Evolutionary conservation across 2,113 vertebrate genomes (phyloP).

Genomic region (Muntiacus muntjak): DNA sequence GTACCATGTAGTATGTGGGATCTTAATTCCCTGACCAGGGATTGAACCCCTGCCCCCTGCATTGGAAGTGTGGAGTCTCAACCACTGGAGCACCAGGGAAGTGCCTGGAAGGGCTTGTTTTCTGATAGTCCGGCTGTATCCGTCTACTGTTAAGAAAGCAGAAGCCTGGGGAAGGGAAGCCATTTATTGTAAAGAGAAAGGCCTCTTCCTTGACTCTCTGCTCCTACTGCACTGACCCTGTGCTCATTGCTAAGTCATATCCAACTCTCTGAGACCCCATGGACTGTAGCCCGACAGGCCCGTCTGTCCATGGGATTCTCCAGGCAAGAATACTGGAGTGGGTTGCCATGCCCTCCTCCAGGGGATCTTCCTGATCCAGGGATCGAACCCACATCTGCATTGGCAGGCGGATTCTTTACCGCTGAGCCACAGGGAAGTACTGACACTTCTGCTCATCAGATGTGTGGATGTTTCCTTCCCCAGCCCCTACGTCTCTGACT

Average conservation of each 20-base stretch:
- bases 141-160: not conserved
- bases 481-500: not conserved
- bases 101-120: not conserved
- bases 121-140: not conserved
- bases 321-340: not conserved
- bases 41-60: not conserved
- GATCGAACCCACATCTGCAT: not conserved
- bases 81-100: not conserved
- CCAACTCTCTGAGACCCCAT: not conserved
- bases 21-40: not conserved
- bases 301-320: not conserved
- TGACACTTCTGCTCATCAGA: not conserved
- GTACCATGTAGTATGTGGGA: not conserved
- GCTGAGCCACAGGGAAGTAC: not conserved
- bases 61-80: not conserved
- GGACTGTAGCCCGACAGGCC: not conserved
- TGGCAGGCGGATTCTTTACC: not conserved
- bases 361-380: not conserved
- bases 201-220: not conserved
- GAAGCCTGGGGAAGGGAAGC: not conserved
- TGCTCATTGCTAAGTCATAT: not conserved
- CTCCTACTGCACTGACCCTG: not conserved
- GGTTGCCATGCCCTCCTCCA: not conserved
- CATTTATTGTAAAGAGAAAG: not conserved
- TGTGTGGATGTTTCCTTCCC: not conserved